Percentiles rank a stretch among this genome's conserved stretches.
Conservation (phyloP, 2,888 invertebrate genomes). For the Leptopilina drosophilae region DNA sequence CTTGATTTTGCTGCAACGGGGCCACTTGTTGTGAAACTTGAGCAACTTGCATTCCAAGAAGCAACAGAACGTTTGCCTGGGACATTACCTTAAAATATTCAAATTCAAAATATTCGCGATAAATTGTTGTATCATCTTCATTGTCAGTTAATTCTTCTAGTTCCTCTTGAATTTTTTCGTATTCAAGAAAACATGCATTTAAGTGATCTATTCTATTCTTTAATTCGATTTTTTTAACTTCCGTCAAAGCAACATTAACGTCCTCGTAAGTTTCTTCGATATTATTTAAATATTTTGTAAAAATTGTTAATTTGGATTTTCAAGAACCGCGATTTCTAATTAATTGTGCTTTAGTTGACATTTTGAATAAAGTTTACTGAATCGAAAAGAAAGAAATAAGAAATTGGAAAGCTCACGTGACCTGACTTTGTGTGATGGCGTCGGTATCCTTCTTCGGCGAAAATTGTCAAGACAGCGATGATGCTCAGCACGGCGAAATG, state of each 20-base stretch:
- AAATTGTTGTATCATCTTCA: neutral
- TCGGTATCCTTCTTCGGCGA: neutral
- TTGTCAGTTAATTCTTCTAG: neutral
- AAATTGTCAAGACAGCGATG: neutral
- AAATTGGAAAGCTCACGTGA: slow-evolving; percentile 7
- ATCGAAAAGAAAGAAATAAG: neutral
- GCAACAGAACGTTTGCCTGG: too few species aligned
- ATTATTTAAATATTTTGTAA: neutral
- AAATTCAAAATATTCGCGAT: neutral
- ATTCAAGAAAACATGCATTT: neutral
- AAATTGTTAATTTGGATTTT: neutral
- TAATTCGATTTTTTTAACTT: neutral
- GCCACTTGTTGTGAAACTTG: neutral
- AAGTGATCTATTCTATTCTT: neutral
- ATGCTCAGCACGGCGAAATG: neutral
- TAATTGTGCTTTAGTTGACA: neutral
- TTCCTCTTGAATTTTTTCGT: neutral
- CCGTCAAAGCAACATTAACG: neutral
- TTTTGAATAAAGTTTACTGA: neutral
- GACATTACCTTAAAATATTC: too few species aligned
- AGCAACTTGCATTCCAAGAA: neutral
- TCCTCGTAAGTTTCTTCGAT: neutral
- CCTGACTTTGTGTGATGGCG: neutral
- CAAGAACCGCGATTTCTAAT: neutral
- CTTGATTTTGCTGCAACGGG: neutral